Percentiles rank a stretch among this genome's conserved stretches.
phyloP scores from a whole-genome alignment of 1,140 invertebrate genomes.

The Drosophila pallidifrons region DNA sequence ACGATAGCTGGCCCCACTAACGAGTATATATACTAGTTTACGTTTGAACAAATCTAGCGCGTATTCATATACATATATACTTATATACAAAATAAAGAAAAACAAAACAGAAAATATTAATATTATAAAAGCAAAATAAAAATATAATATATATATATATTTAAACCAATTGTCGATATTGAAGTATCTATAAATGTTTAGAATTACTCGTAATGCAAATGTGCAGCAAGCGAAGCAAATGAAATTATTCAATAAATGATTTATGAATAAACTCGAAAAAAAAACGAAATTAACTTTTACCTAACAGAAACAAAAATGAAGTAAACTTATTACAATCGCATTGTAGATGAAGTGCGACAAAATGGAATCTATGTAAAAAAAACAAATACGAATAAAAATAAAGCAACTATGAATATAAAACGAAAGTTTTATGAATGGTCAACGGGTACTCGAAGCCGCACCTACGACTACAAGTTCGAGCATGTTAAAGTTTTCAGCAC shows the following conservation, averaged over 20 bases:
- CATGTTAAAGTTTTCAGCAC: conserved; percentile 10
- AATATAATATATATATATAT: conserved; percentile 58
- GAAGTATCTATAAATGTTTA: conserved; percentile 82
- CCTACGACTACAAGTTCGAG: not conserved
- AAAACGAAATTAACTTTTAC: conserved; percentile 53
- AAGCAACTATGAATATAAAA: conserved; percentile 29
- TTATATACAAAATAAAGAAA: conserved; percentile 36
- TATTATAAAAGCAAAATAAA: conserved; percentile 1
- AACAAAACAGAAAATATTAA: conserved; percentile 9
- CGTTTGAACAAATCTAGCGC: conserved; percentile 48
- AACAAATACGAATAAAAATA: conserved; percentile 29
- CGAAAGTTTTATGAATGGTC: conserved; percentile 3
- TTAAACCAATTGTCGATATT: conserved; percentile 80
- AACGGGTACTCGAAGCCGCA: not conserved
- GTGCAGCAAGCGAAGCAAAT: conserved; percentile 7
- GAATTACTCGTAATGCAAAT: conserved; percentile 55
- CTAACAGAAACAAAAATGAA: conserved; percentile 50
- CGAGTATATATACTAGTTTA: conserved; percentile 41
- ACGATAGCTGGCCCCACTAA: conserved; percentile 36
- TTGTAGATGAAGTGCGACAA: conserved; percentile 59
- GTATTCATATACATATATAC: conserved; percentile 42
- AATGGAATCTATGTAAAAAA: conserved; percentile 49
- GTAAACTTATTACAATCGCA: conserved; percentile 41
- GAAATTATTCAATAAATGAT: conserved; percentile 51
- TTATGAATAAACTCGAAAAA: conserved; percentile 41